These are phyloP conservation scores for Pachliopta kotzebuea DNA, from an alignment of 2,888 invertebrate genomes.

Conservation along the genomic window DNA sequence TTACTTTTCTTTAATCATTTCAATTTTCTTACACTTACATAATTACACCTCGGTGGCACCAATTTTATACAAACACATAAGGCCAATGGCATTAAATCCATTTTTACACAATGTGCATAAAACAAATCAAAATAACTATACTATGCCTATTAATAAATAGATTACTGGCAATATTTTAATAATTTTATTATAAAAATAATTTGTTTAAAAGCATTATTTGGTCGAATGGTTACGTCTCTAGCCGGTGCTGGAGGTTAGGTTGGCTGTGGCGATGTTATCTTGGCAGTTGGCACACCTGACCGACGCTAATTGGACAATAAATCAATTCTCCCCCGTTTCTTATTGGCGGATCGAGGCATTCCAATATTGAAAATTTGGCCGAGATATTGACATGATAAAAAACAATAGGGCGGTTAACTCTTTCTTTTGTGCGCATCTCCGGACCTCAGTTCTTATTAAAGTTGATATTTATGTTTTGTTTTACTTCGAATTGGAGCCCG, in stretches of 20 bases:
- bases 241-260: conserved; percentile 69
- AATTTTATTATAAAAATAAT: conserved; percentile 1
- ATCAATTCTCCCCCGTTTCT: conserved; percentile 80
- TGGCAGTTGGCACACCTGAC: conserved; percentile 81
- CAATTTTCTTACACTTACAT: too few species aligned
- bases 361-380: conserved; percentile 81
- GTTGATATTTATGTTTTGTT: conserved; percentile 71
- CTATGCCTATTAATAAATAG: too few species aligned
- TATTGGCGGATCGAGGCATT: conserved; percentile 80
- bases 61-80: too few species aligned
- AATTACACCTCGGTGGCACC: too few species aligned
- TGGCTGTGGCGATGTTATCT: conserved; percentile 79
- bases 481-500: conserved; percentile 55
- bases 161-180: background rate
- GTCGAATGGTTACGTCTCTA: conserved; percentile 33
- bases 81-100: too few species aligned
- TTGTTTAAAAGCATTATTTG: background rate
- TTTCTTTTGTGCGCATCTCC: conserved; percentile 79
- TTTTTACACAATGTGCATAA: too few species aligned
- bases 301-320: conserved; percentile 81
- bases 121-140: too few species aligned
- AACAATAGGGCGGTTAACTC: conserved; percentile 75
- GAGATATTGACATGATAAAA: conserved; percentile 81
- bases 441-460: conserved; percentile 75
- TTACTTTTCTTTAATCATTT: too few species aligned